Percentiles rank a stretch among this genome's conserved stretches.
These are phyloP conservation scores for Clostera curtula DNA, from an alignment of 2,888 invertebrate species.

Conservation along the genomic window DNA sequence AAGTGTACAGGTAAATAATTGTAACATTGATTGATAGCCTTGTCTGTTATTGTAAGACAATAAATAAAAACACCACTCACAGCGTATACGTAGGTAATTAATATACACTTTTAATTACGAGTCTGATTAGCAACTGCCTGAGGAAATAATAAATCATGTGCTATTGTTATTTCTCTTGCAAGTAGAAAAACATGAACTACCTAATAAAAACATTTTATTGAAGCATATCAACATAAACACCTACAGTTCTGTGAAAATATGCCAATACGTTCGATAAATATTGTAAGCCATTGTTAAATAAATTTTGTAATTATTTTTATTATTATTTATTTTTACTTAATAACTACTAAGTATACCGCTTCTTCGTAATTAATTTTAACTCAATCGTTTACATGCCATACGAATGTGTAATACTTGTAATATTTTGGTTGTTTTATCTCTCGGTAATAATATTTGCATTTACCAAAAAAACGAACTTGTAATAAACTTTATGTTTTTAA, in stretches of 20 bases:
- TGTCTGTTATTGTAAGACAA: too few relatives aligned
- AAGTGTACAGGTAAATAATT: too few relatives aligned
- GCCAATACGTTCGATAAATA: conserved; percentile 25
- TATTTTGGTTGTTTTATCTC: conserved; percentile 57
- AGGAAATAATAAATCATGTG: too few relatives aligned
- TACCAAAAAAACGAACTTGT: conserved; percentile 64
- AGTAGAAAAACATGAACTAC: too few relatives aligned
- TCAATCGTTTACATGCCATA: conserved; percentile 52
- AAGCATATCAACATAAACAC: too few relatives aligned
- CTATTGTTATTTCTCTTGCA: too few relatives aligned
- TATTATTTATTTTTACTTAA: conserved; percentile 44
- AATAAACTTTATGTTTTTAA: conserved; percentile 53
- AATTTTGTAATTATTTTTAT: conserved; percentile 39
- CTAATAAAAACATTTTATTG: too few relatives aligned
- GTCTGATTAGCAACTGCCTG: too few relatives aligned
- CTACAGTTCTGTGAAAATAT: conserved; percentile 46
- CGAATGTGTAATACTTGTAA: conserved; percentile 39
- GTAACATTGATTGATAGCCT: too few relatives aligned
- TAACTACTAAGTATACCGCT: conserved; percentile 53
- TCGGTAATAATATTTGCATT: conserved; percentile 63
- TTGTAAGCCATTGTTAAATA: conserved; percentile 42
- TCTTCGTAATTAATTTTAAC: conserved; percentile 48
- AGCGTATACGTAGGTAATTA: too few relatives aligned
- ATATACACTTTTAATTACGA: too few relatives aligned
- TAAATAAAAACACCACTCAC: too few relatives aligned